Evolutionary conservation across 2,113 vertebrate species (phyloP), one percentile per base, ranked within the genome.

Genomic region (Larimichthys polyactis): DNA sequence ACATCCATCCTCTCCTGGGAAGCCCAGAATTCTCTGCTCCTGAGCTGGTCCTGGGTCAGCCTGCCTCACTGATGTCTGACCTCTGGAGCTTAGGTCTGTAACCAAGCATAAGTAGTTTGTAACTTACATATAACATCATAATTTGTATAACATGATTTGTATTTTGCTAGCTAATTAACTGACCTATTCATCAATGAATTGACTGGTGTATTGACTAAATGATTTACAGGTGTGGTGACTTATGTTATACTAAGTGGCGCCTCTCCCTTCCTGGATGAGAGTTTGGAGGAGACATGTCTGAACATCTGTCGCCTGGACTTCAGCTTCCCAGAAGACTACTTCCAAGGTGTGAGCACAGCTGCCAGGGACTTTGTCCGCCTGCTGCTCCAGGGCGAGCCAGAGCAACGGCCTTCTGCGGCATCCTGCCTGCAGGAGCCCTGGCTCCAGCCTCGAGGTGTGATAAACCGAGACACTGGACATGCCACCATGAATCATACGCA

Each of bases 251-350:
- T 99, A 69, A 99, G 98, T 17, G 98, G 98, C 3, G 98, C 98
- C 68, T 99, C 98, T 90, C 98, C 98, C 91, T 99, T 99, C 95
- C 94, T 99, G 93, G 98, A 99, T 40, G 98, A 99, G 95, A 99
- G 98, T 5, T 93, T 97, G 93, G 98, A 99, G 90, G 98, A 99
- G 96, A 99, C 98, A 54, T 99, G 98, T 94, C 96, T 99, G 90
- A 99, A 99, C 95, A 98, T 99, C 97, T 99, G 98, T 94, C 97
- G 97, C 64, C 95, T 99, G 91, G 98, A 99, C 96, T 99, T 99
- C 94, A 99, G 98, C 90, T 99, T 99, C 96, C 98, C 98, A 5
- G 97, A 98, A 68, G 97, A 98, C 94, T 99, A 99, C 96, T 99
- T 99, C 92, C 95, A 95, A 91, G 97, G 97, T 70, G 97, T 99